Percentiles rank a stretch among this genome's conserved stretches.
Evolutionary conservation across 2,113 vertebrate species (phyloP).

Genomic region (Larimichthys polyactis): DNA sequence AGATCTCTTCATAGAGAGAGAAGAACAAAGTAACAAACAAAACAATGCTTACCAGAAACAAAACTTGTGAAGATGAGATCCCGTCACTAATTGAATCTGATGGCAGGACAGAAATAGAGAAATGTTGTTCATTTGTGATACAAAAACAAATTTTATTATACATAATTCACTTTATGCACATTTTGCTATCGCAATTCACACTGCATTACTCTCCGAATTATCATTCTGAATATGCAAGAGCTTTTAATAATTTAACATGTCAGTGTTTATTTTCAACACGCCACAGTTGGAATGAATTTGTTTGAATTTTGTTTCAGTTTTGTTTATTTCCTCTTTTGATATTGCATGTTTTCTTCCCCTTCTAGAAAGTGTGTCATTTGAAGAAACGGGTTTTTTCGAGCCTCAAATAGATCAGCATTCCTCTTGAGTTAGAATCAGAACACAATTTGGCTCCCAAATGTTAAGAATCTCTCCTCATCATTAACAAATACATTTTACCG

Average conservation of each 20-base stretch:
- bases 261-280: constrained; percentile 81
- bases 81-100: constrained; percentile 80
- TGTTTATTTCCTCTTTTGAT: constrained; percentile 79
- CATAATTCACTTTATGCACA: constrained; percentile 86
- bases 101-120: constrained; percentile 77
- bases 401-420: constrained; percentile 60
- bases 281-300: constrained; percentile 80
- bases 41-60: constrained; percentile 80
- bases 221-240: constrained; percentile 85
- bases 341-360: constrained; percentile 57
- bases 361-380: constrained; percentile 75
- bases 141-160: constrained; percentile 84
- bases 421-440: constrained; percentile 51
- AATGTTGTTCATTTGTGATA: constrained; percentile 86
- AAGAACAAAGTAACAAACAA: constrained; percentile 78
- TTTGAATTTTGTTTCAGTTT: constrained; percentile 87
- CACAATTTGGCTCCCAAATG: constrained; percentile 55
- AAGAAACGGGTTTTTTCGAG: constrained; percentile 53
- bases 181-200: constrained; percentile 82
- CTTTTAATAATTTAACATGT: constrained; percentile 87
- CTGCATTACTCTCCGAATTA: constrained; percentile 75
- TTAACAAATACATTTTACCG: constrained; percentile 21
- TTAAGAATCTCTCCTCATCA: constrained; percentile 45
- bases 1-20: constrained; percentile 75
- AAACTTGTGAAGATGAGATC: constrained; percentile 77